Percentiles rank a stretch among this genome's conserved stretches.
phyloP scores from a whole-genome alignment of 2,888 invertebrate species.

The Caenorhabditis becei region DNA sequence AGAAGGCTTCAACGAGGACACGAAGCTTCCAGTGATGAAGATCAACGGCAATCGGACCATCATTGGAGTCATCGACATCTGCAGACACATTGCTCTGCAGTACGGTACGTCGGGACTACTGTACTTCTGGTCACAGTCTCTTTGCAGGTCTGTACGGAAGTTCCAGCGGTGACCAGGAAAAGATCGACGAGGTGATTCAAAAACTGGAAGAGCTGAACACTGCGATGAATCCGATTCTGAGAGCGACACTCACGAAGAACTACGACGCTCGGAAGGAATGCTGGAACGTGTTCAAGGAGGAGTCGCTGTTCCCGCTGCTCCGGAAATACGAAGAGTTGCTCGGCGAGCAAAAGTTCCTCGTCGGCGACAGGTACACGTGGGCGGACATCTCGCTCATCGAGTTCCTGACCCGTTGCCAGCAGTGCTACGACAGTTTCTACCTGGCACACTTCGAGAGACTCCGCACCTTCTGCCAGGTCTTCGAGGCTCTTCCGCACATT shows the following conservation, averaged over 20 bases:
- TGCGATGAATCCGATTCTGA: slow-evolving; percentile 72
- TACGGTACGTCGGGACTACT: slow-evolving; percentile 69
- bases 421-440: slow-evolving; percentile 73
- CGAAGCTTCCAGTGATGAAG: slow-evolving; percentile 71
- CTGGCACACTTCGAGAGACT: slow-evolving; percentile 69
- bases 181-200: slow-evolving; percentile 72
- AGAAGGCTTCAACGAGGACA: slow-evolving; percentile 69
- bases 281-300: slow-evolving; percentile 61
- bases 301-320: slow-evolving; percentile 66
- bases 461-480: slow-evolving; percentile 63
- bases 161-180: slow-evolving; percentile 69
- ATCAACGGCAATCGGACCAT: slow-evolving; percentile 66
- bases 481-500: slow-evolving; percentile 67
- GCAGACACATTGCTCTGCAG: slow-evolving; percentile 70
- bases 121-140: too few species aligned
- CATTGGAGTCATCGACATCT: slow-evolving; percentile 73
- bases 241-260: slow-evolving; percentile 73
- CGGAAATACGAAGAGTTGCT: slow-evolving; percentile 67
- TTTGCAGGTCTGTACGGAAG: slow-evolving; percentile 72
- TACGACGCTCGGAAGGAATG: slow-evolving; percentile 65
- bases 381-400: slow-evolving; percentile 76
- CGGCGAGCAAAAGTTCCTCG: slow-evolving; percentile 62
- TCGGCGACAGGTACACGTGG: slow-evolving; percentile 72
- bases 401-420: slow-evolving; percentile 71
- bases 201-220: slow-evolving; percentile 71